phyloP scores from a whole-genome alignment of 2,888 invertebrate species.

The Sycophila texana region DNA sequence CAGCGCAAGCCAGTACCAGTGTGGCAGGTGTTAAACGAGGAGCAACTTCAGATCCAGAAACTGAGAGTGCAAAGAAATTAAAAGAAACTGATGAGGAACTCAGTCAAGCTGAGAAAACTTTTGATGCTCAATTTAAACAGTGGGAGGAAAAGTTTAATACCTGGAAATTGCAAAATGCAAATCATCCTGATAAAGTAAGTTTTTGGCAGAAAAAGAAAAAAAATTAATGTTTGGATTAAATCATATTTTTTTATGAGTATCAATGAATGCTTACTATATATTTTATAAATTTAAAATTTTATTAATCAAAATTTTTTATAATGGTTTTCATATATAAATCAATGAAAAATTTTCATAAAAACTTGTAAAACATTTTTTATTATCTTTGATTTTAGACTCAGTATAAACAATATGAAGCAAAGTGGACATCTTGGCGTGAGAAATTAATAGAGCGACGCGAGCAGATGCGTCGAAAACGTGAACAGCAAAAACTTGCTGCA shows the following conservation, averaged over 20 bases:
- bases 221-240: too few species aligned
- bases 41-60: constrained; percentile 62
- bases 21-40: constrained; percentile 65
- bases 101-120: constrained; percentile 86
- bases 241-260: too few species aligned
- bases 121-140: constrained; percentile 91
- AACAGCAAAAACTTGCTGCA: constrained; percentile 70
- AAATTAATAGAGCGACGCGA: constrained; percentile 88
- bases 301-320: not conserved
- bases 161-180: constrained; percentile 93
- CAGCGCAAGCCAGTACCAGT: constrained; percentile 25
- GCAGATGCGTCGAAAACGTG: constrained; percentile 85
- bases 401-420: constrained; percentile 90
- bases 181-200: constrained; percentile 90
- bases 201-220: not conserved
- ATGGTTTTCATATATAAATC: too few species aligned
- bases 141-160: constrained; percentile 95
- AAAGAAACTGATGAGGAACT: constrained; percentile 72
- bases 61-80: constrained; percentile 71
- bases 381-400: constrained; percentile 76
- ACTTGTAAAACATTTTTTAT: not conserved
- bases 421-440: constrained; percentile 90
- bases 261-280: too few species aligned
- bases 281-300: not conserved
- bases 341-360: too few species aligned